Percentiles rank a stretch among this genome's conserved stretches.
Conservation (phyloP, 2,113 vertebrate species). For the Cheilinus undulatus region DNA sequence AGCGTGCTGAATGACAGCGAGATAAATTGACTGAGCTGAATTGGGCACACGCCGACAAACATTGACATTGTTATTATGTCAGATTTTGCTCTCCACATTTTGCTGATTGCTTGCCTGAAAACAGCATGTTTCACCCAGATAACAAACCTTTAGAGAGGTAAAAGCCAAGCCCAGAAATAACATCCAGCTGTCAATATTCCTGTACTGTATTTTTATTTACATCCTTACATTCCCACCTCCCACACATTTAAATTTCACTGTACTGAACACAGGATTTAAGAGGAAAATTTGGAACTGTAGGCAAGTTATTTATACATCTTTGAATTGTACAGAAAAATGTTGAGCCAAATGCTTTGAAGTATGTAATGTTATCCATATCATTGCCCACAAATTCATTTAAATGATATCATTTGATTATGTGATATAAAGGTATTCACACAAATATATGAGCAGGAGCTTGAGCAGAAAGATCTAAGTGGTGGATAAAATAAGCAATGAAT, state of each 20-base stretch:
- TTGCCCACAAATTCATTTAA: not conserved
- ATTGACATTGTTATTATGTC: constrained; percentile 51
- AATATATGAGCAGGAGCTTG: constrained; percentile 19
- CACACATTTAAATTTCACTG: not conserved
- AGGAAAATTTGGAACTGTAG: not conserved
- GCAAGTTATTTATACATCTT: not conserved
- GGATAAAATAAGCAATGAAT: constrained; percentile 30
- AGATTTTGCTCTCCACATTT: constrained; percentile 28
- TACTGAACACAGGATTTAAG: not conserved
- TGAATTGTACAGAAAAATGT: not conserved
- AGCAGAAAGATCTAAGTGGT: constrained; percentile 8
- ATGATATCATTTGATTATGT: not conserved
- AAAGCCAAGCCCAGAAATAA: constrained; percentile 10
- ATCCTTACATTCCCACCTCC: constrained; percentile 1
- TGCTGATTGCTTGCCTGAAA: constrained; percentile 31
- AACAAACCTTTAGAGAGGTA: constrained; percentile 5
- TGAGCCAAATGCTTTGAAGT: not conserved
- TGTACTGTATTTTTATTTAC: not conserved
- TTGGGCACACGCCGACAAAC: constrained; percentile 50
- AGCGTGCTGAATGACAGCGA: constrained; percentile 42
- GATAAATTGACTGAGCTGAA: constrained; percentile 55
- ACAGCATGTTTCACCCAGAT: not conserved
- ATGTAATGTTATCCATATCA: not conserved
- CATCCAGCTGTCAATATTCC: not conserved
- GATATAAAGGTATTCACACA: constrained; percentile 7